phyloP scores from a whole-genome alignment of 1,140 invertebrate genomes.

The Drosophila varians region DNA sequence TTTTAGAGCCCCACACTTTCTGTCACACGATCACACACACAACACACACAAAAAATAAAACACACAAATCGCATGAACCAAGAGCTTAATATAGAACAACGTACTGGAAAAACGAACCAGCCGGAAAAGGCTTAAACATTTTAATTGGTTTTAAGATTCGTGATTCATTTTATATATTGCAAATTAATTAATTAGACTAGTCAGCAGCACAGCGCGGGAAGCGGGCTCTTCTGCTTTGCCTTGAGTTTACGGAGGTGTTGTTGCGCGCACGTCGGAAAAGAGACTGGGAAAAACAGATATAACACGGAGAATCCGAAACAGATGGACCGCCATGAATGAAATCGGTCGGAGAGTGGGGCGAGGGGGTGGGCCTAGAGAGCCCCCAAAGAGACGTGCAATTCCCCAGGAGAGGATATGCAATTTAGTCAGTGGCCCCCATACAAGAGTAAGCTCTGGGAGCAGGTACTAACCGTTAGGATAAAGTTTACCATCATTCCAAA shows the following conservation, averaged over 20 bases:
- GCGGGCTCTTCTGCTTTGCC: conserved; percentile 33
- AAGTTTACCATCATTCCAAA: not conserved
- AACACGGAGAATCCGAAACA: conserved; percentile 25
- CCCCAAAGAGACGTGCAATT: conserved; percentile 4
- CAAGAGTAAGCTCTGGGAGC: not conserved
- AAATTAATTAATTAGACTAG: conserved; percentile 19
- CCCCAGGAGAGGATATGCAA: not conserved
- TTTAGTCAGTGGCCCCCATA: not conserved
- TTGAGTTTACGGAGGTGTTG: conserved; percentile 40
- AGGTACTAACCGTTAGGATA: conserved; percentile 12
- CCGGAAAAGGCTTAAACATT: conserved; percentile 24
- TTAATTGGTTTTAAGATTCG: conserved; percentile 23
- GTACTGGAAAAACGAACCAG: conserved; percentile 39
- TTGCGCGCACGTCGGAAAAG: conserved; percentile 74
- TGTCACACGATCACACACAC: conserved; percentile 52
- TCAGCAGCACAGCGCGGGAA: conserved; percentile 55
- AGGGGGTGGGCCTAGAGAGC: conserved; percentile 19
- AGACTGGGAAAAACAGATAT: conserved; percentile 58
- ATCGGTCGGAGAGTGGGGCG: conserved; percentile 19
- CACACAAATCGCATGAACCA: conserved; percentile 18
- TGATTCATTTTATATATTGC: conserved; percentile 25
- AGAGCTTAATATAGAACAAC: conserved; percentile 55
- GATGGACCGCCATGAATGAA: conserved; percentile 51
- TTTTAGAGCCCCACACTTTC: conserved; percentile 75
- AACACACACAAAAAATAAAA: conserved; percentile 34